Evolutionary conservation across 2,797 vertebrate species (phyloP).

Genomic region (Halcyon leucocephala): DNA sequence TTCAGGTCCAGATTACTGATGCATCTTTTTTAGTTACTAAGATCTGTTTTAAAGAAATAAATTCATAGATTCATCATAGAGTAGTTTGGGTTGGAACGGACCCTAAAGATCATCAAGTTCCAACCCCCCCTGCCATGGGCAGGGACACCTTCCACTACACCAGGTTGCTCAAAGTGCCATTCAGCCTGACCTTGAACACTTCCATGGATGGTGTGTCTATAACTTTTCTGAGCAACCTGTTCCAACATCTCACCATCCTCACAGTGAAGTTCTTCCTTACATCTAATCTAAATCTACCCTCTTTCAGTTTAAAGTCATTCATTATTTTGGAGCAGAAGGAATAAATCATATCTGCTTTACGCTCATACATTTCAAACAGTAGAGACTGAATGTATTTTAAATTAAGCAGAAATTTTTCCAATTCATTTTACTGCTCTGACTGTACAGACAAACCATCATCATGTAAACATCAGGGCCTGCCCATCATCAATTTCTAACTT

Average conservation of each 20-base stretch:
- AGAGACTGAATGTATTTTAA: not conserved
- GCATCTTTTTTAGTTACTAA: not conserved
- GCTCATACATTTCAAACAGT: not conserved
- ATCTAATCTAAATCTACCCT: not conserved
- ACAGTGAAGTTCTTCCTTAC: not conserved
- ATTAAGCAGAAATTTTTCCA: not conserved
- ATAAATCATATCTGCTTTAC: not conserved
- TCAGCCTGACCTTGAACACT: not conserved
- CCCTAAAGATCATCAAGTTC: not conserved
- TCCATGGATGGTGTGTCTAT: not conserved
- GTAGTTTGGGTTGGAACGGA: not conserved
- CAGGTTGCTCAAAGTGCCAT: not conserved
- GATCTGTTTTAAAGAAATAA: not conserved
- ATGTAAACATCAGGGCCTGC: not conserved
- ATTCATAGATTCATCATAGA: not conserved
- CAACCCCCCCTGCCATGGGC: no score
- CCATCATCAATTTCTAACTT: not conserved
- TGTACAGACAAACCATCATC: not conserved
- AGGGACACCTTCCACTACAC: not conserved
- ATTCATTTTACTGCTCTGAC: not conserved
- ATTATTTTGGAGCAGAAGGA: not conserved
- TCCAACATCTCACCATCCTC: not conserved
- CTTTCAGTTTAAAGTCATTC: not conserved
- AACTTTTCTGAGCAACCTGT: not conserved
- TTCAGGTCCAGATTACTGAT: not conserved